Conservation (phyloP, 2,888 invertebrate species). For the Aelia acuminata region DNA sequence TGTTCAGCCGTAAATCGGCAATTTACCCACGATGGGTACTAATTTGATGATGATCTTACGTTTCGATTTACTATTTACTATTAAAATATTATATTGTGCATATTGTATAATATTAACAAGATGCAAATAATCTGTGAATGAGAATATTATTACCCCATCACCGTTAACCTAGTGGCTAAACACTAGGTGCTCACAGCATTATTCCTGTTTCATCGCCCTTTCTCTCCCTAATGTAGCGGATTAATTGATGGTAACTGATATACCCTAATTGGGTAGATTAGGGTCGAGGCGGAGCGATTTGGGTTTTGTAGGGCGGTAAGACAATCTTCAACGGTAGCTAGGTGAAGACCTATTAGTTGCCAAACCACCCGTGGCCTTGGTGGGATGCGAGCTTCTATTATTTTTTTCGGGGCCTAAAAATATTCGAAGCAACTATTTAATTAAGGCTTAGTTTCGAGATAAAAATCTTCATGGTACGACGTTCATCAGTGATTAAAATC, state of each 20-base stretch:
- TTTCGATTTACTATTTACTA: too few relatives aligned
- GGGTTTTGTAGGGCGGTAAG: constrained; percentile 9
- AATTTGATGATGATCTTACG: not conserved
- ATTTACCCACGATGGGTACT: not conserved
- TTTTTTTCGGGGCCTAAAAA: not conserved
- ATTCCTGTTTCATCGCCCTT: not conserved
- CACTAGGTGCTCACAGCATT: not conserved
- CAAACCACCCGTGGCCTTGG: not conserved
- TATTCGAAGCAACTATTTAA: not conserved
- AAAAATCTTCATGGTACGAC: not conserved
- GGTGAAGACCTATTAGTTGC: not conserved
- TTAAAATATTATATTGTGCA: too few relatives aligned
- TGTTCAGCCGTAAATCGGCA: not conserved
- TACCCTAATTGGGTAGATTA: not conserved
- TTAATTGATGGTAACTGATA: not conserved
- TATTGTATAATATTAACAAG: too few relatives aligned
- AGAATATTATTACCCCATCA: not conserved
- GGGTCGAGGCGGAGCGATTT: constrained; percentile 11
- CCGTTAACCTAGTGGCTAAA: not conserved
- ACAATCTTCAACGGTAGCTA: constrained; percentile 7
- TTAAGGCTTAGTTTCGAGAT: not conserved
- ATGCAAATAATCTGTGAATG: not conserved
- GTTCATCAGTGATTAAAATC: not conserved
- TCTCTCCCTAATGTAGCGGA: not conserved
- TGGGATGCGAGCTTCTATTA: not conserved